These are phyloP conservation scores for Tenthredo notha DNA, from an alignment of 2,888 invertebrate species.

Conservation along the genomic window DNA sequence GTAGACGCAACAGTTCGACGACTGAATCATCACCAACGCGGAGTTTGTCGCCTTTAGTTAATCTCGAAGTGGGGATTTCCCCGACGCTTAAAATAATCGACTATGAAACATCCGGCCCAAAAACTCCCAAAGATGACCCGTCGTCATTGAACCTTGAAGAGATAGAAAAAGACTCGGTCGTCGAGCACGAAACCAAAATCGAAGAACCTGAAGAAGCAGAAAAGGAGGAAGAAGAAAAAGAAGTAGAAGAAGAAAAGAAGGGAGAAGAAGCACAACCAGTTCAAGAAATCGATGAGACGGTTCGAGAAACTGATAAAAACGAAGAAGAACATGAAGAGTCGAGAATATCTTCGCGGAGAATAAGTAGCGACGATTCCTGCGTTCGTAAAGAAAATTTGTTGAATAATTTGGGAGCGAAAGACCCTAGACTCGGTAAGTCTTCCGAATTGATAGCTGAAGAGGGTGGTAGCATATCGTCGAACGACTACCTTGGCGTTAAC, in stretches of 20 bases:
- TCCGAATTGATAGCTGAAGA: constrained; percentile 45
- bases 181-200: constrained; percentile 51
- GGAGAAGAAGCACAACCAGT: not conserved
- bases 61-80: constrained; percentile 64
- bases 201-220: constrained; percentile 56
- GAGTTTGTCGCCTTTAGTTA: constrained; percentile 53
- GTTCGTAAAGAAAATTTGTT: not conserved
- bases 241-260: constrained; percentile 1
- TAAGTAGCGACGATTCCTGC: constrained; percentile 55
- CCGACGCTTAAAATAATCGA: constrained; percentile 31
- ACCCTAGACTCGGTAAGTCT: constrained; percentile 47
- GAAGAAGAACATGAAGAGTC: constrained; percentile 55
- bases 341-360: constrained; percentile 34
- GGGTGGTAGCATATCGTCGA: not conserved
- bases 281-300: constrained; percentile 17
- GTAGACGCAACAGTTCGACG: constrained; percentile 81
- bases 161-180: constrained; percentile 32
- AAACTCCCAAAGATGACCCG: not conserved
- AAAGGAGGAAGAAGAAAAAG: constrained; percentile 31
- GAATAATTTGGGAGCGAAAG: constrained; percentile 24
- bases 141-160: constrained; percentile 23
- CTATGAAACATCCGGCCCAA: constrained; percentile 19
- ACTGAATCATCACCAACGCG: constrained; percentile 61
- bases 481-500: constrained; percentile 40
- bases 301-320: constrained; percentile 5